These are phyloP conservation scores for Acrobasis suavella DNA, from an alignment of 2,888 invertebrate species.

Conservation along the genomic window DNA sequence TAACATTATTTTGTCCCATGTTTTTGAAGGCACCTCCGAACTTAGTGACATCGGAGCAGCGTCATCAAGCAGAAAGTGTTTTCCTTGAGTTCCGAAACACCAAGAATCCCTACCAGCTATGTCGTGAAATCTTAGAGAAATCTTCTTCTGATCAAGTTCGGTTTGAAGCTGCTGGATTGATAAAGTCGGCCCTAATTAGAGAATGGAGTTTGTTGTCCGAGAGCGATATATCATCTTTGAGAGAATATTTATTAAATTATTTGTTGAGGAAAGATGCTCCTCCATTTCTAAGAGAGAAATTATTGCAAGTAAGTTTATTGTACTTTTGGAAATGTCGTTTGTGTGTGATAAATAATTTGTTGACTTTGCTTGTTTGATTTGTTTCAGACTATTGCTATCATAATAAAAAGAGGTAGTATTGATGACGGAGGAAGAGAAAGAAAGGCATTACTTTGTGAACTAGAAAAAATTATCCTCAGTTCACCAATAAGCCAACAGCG, in stretches of 20 bases:
- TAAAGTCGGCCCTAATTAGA: conserved; percentile 90
- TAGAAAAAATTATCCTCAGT: conserved; percentile 90
- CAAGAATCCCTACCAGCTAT: conserved; percentile 90
- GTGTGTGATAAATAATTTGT: no score
- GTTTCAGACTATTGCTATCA: conserved; percentile 90
- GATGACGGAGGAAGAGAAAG: conserved; percentile 88
- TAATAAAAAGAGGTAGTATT: conserved; percentile 92
- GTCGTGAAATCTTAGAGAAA: conserved; percentile 89
- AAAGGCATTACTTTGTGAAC: conserved; percentile 86
- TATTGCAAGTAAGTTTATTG: conserved; percentile 82
- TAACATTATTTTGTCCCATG: conserved; percentile 20
- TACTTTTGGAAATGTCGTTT: neutral
- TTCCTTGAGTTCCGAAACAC: conserved; percentile 92
- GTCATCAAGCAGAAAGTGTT: conserved; percentile 90
- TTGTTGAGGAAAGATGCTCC: conserved; percentile 87
- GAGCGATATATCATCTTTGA: conserved; percentile 86
- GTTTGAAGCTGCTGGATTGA: conserved; percentile 92
- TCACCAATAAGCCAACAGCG: conserved; percentile 90
- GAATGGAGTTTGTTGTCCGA: conserved; percentile 91
- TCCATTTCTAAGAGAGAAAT: conserved; percentile 88
- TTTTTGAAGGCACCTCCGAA: conserved; percentile 88
- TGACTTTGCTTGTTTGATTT: neutral
- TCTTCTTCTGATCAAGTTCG: conserved; percentile 89
- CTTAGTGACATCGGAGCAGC: conserved; percentile 88
- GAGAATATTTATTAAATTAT: conserved; percentile 91